Evolutionary conservation across 2,113 vertebrate genomes (phyloP), one percentile per base, ranked within the genome.

Genomic region (Pachyramphus minor): DNA sequence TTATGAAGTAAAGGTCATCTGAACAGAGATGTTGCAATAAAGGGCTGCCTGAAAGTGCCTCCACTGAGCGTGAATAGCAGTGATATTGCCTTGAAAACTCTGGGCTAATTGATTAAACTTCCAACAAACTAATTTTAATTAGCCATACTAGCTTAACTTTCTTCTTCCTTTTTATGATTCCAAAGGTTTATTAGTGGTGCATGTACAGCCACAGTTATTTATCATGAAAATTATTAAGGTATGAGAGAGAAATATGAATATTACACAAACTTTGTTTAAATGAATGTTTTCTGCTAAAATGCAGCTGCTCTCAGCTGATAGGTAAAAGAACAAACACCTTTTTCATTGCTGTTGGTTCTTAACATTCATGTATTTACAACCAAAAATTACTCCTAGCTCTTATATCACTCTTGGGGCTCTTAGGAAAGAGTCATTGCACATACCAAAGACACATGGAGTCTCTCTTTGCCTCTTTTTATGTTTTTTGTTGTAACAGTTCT

Each of bases 1-100:
- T 94, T 96, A 93, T 96, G 92, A 97, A 97, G 90, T 88, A 96
- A 98, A 97, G 79, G 92, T 96, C 89, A 96, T 93, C 68, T 84
- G 66, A 94, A 62, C 56, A 80, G 62, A 92, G 85, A 94, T 95
- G 71, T 87, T 94, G 77, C 69, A 94, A 87, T 73, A 87, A 92
- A 96, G 66, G 78, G 58, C 79, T 95, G 49, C 58, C 78, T 94
- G 91, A 93, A 89, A 96, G 56, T 93, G 76, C 91, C 93, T 96
- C 96, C 64, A 77, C 50, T 78, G 63, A 97, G 82, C 93, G 55
- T 95, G 83, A 96, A 92, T 35, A 91, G 93, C 68, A 81, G 50
- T 19, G 66, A 74, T 37, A 77, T 94, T 91, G 91, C 73, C 72
- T 96, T 97, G 82, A 96, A 96, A 97, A 97, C 47, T 87, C 89